Evolutionary conservation across 1,140 invertebrate genomes (phyloP), one percentile per base, ranked within the genome.

Genomic region (Drosophila biarmipes): DNA sequence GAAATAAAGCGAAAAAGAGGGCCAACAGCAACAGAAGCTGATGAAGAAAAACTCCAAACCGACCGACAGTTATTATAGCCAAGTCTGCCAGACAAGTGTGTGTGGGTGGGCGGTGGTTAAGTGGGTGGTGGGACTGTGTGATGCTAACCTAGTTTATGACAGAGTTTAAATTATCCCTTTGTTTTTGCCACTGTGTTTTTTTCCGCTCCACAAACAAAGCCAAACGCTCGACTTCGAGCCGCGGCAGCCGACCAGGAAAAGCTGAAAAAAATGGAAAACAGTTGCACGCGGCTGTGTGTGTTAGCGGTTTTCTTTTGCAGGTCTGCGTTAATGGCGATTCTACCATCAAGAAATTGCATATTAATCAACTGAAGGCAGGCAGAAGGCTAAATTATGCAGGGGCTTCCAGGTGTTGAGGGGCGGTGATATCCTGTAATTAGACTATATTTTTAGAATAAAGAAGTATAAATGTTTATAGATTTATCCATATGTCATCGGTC

Each of bases 101-200:
- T 73, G 48, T 48, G 37, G 37, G 15, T 45, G 64, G n/a, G 17
- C 35, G 49, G 35, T 49, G 48, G 49, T 5, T 24, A 24, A 24
- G 24, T 24, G 24, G 24, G 24, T 24, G 54, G 43, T 27, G 35
- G 27, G 11, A 29, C 51, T 58, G 43, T 69, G 67, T 59, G 64
- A 78, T 84, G 82, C 84, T 89, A 87, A 87, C 79, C 82, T 89
- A 87, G 82, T 87, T 87, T 87, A 87, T 87, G 84, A 89, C 82
- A 73, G 79, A 87, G 82, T 87, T 87, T 89, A 87, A 87, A 87
- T 87, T 87, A 87, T 87, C 76, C 81, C 79, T 87, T 87, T 87
- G 82, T 87, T 87, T 89, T 86, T 79, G 49, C 78, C 71, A 68
- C 82, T 66, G 69, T 76, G 46, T 79, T 74, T 86, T 85, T 87